Base-by-base conservation (phyloP, 2,113 vertebrate species). In the Coreoperca whiteheadi region DNA sequence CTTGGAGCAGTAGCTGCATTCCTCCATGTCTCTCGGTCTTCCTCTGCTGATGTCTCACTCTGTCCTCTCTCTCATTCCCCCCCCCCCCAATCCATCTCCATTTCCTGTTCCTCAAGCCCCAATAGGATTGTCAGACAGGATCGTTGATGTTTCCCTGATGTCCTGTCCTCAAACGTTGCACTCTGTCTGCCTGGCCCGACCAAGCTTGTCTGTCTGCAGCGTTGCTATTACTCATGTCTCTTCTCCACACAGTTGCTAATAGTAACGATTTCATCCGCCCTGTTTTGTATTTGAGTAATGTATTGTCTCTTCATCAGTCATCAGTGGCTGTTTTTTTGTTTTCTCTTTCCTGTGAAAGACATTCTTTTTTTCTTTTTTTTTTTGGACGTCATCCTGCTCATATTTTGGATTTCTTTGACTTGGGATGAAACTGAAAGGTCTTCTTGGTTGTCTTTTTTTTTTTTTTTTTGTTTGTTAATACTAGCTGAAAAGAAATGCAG, bases 1-100 rank as follows among this genome's bases (percentile, higher is more conserved):
- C 79, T 91, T 93, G 89, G 92, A 93, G 86, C 82, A 37, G 67
- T 56, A 48, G 76, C 84, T 83, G 78, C 93, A 94, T 93, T 92
- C 90, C 80, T 89, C 68, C 76, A 70, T 85, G 86, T 92, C 90
- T 88, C 76, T 73, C 61, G 74, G 79, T 89, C 88, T 92, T 90
- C 79, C 81, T 92, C 78, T 83, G 83, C 88, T 87, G 84, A 86
- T 87, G 79, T 89, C 89, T 89, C 84, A 76, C 78, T 90, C 87
- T 63, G 48, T 83, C 67, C 20, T 32, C 67, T 81, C 67, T 43
- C 70, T n/a, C 60, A n/a, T 43, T 30, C 53, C 66, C 48, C 46
- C 56, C 77, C 25, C 46, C 70, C n/a, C 41, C 73, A 60, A 69
- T 78, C 71, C 50, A 57, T 88, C 73, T 83, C 68, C 43, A 76